Evolutionary conservation across 2,797 vertebrate species (phyloP).

Genomic region (Trachurus trachurus): DNA sequence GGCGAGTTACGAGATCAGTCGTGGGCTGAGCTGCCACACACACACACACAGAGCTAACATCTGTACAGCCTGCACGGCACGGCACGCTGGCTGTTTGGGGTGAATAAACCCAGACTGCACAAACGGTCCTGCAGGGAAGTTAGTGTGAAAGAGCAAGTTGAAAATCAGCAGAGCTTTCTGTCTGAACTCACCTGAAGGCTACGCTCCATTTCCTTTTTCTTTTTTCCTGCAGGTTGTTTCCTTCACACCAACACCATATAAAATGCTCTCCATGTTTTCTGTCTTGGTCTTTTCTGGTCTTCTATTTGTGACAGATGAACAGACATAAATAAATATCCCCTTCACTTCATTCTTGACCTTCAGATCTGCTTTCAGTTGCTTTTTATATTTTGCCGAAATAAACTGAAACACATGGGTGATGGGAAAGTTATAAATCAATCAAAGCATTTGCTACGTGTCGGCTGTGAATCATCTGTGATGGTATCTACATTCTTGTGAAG

Average conservation of each 20-base stretch:
- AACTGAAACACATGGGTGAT: background rate
- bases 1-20: background rate
- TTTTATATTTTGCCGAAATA: background rate
- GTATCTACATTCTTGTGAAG: background rate
- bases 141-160: background rate
- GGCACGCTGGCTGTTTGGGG: background rate
- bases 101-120: background rate
- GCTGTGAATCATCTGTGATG: no score
- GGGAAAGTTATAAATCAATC: background rate
- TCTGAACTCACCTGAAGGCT: background rate
- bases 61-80: background rate
- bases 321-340: background rate
- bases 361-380: background rate
- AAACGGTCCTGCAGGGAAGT: background rate
- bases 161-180: background rate
- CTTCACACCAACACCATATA: background rate
- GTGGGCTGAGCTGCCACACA: background rate
- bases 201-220: background rate
- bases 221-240: background rate
- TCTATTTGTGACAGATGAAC: no score
- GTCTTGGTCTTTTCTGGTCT: no score
- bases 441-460: no score
- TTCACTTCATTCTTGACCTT: no score
- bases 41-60: background rate
- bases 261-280: background rate